Evolutionary conservation across 2,797 vertebrate species (phyloP), one percentile per base, ranked within the genome.

Genomic region (Malurus splendens): DNA sequence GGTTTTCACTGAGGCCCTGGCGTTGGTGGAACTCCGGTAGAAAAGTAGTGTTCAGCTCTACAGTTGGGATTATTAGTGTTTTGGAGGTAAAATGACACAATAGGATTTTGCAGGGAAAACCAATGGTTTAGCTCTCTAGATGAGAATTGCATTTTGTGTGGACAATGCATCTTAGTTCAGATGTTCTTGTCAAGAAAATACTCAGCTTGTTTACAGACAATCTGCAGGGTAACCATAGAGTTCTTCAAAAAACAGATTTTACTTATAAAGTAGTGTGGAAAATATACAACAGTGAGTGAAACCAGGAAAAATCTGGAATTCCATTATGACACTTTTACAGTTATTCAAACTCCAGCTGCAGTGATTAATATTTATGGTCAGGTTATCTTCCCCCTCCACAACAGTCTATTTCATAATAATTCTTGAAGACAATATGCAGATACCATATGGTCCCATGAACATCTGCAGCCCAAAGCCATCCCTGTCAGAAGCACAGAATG

Each of bases 401-500:
- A 30, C 27, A 79, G 57, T 54, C 15, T 41, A 57, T 76, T 91
- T 81, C 0, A 0, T 57, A 92, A 67, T 91, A 93, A 93, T 73
- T 94, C 82, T 60, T 81, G 71, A 54, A 90, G 82, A 93, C 64
- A 92, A 79, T 81, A 41, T 83, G 85, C 77, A 93, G 89, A 92
- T 70, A 56, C 62, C 95, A 93, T 92, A 94, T 82, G 95, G 87
- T 66, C 77, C 89, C 3, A 3, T 14, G 67, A 91, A 92, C 92
- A 95, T 92, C 90, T 94, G 93, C 85, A 95, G 82, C 90, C 79
- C 73, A 78, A 28, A 90, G 93, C 73, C 56, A 73, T 70, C 87
- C 52, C 75, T 73, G 82, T 90, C 77, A 87, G 92, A 47, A 79
- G 80, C 76, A 56, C 76, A 51, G 44, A 57, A 73, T 44, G 79